phyloP scores from a whole-genome alignment of 1,140 invertebrate species.

The Tribolium castaneum region DNA sequence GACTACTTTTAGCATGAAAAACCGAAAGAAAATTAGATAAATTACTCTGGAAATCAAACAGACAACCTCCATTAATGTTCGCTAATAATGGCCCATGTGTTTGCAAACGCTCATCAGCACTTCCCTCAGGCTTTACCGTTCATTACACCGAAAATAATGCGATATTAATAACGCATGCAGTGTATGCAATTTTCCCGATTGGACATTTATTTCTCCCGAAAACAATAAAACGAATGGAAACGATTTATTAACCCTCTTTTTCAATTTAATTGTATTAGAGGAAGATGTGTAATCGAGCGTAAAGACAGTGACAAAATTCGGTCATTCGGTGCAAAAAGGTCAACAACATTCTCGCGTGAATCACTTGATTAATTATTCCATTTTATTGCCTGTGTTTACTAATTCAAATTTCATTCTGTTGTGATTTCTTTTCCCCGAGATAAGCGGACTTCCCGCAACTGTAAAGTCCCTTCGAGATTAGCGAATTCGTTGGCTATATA shows the following conservation, averaged over 20 bases:
- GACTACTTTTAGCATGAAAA: background rate
- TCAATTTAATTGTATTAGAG: background rate
- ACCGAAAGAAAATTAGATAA: background rate
- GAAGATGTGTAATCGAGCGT: background rate
- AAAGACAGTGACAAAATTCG: conserved; percentile 12
- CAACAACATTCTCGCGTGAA: too few relatives aligned
- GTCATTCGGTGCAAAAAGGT: background rate
- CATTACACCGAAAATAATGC: conserved; percentile 21
- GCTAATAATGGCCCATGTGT: conserved; percentile 7
- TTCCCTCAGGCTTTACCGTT: background rate
- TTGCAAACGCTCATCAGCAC: background rate
- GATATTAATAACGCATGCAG: conserved; percentile 20
- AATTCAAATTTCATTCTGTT: background rate
- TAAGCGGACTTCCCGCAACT: background rate
- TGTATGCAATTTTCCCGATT: conserved; percentile 12
- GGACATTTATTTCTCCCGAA: background rate
- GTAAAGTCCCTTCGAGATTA: background rate
- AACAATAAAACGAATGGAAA: conserved; percentile 8
- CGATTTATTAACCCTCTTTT: background rate
- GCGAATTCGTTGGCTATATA: background rate
- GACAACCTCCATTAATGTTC: background rate
- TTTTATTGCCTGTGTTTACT: too few relatives aligned
- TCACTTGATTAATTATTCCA: too few relatives aligned
- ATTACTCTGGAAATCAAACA: background rate
- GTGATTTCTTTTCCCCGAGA: background rate